Evolutionary conservation across 2,797 vertebrate species (phyloP).

Genomic region (Anas flavirostris): DNA sequence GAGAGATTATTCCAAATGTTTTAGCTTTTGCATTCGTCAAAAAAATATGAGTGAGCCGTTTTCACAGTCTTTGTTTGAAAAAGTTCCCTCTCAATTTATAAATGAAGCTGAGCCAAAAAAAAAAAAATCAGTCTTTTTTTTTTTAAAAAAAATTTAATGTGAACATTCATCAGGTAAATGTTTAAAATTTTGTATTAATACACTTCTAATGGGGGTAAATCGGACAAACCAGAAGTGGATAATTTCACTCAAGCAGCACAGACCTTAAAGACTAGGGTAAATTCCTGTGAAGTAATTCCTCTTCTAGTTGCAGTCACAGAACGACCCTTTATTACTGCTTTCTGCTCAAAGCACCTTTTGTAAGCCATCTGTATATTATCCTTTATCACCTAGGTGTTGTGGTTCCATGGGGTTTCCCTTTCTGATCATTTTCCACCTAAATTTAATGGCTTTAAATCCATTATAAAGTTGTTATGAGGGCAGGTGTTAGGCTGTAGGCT

Average conservation of each 20-base stretch:
- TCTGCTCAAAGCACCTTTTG: neutral
- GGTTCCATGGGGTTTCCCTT: neutral
- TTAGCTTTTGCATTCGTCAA: neutral
- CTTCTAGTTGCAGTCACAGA: neutral
- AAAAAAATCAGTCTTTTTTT: no score
- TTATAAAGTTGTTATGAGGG: neutral
- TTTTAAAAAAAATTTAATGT: neutral
- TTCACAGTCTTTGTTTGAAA: neutral
- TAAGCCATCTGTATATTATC: neutral
- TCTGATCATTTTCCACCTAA: neutral
- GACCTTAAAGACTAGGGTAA: neutral
- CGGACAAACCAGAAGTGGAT: neutral
- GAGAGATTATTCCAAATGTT: neutral
- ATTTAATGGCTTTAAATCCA: neutral
- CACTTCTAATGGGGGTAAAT: neutral
- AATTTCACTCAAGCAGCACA: neutral
- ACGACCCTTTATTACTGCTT: neutral
- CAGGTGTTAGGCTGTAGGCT: neutral
- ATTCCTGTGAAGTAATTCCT: neutral
- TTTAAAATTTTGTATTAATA: neutral
- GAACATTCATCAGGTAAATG: neutral
- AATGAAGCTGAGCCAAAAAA: neutral
- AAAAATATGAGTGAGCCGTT: accelerated
- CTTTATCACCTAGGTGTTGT: neutral
- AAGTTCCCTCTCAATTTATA: neutral